phyloP scores from a whole-genome alignment of 1,140 invertebrate species.

The Globodera rostochiensis region DNA sequence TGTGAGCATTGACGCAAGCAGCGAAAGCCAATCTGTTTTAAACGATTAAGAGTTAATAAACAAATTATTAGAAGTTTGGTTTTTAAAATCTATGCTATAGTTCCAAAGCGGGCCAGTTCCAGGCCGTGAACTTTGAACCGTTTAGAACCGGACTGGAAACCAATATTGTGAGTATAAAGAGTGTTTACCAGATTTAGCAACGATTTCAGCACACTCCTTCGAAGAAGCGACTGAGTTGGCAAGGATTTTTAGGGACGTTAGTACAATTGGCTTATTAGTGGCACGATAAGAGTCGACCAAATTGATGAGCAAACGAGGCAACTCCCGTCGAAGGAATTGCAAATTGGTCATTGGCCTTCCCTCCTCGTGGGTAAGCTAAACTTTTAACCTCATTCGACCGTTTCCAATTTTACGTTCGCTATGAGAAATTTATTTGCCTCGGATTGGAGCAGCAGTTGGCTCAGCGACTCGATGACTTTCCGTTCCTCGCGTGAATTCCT shows the following conservation, averaged over 20 bases:
- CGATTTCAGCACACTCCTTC: conserved; percentile 34
- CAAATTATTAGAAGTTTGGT: neutral
- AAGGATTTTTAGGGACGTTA: conserved; percentile 44
- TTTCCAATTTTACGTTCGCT: neutral
- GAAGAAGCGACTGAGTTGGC: conserved; percentile 39
- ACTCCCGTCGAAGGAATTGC: conserved; percentile 38
- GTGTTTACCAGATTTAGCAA: conserved; percentile 25
- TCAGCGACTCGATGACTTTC: conserved; percentile 30
- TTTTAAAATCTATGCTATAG: no score
- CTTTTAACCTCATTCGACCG: neutral
- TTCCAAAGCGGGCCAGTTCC: no score
- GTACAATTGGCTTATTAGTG: conserved; percentile 37
- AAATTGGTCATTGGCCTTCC: neutral
- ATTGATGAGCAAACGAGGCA: conserved; percentile 27
- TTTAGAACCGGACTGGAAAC: no score
- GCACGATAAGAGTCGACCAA: conserved; percentile 38
- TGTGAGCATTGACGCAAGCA: conserved; percentile 32
- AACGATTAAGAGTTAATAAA: neutral
- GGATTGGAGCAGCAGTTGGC: conserved; percentile 35
- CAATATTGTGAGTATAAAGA: neutral
- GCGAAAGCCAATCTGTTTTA: conserved; percentile 35
- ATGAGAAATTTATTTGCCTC: conserved; percentile 18
- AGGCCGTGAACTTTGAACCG: no score
- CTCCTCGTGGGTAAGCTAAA: neutral
- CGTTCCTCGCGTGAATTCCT: conserved; percentile 33